These are phyloP conservation scores for Drosophila pallidifrons DNA, from an alignment of 1,140 invertebrate species.

Conservation along the genomic window DNA sequence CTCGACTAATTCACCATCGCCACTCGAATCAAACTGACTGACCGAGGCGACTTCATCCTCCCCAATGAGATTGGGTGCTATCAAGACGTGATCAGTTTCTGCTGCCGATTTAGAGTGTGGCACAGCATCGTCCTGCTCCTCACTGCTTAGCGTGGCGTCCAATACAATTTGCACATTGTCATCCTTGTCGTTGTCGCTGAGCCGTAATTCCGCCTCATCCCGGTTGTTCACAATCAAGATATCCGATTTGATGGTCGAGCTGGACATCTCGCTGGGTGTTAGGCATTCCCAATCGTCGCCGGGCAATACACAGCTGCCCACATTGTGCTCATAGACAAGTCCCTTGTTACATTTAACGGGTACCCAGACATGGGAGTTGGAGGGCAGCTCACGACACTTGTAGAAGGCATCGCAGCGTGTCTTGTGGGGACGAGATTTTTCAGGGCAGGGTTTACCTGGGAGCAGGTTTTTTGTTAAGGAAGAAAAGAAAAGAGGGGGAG, in stretches of 20 bases:
- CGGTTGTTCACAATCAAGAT: constrained; percentile 68
- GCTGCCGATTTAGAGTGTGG: neutral
- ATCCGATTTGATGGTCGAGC: constrained; percentile 6
- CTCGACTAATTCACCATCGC: constrained; percentile 73
- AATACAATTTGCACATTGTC: constrained; percentile 67
- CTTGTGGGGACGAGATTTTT: constrained; percentile 85
- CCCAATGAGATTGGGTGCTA: neutral
- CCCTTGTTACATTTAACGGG: constrained; percentile 86
- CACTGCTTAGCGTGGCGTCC: constrained; percentile 60
- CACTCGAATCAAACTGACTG: constrained; percentile 68
- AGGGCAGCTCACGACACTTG: constrained; percentile 85
- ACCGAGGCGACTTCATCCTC: constrained; percentile 36
- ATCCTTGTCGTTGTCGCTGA: constrained; percentile 52
- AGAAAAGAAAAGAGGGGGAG: constrained; percentile 14
- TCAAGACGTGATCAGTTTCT: neutral
- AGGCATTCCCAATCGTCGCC: constrained; percentile 85
- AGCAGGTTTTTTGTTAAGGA: neutral
- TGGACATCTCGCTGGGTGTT: constrained; percentile 51
- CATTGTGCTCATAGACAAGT: constrained; percentile 85
- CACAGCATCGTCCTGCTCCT: constrained; percentile 46
- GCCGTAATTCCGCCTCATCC: constrained; percentile 43
- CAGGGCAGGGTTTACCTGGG: constrained; percentile 85
- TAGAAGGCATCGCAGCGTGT: constrained; percentile 86
- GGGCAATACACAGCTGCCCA: constrained; percentile 85
- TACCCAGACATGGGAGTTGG: constrained; percentile 85